Evolutionary conservation across 2,888 invertebrate genomes (phyloP).

Genomic region (Papilio elwesi): DNA sequence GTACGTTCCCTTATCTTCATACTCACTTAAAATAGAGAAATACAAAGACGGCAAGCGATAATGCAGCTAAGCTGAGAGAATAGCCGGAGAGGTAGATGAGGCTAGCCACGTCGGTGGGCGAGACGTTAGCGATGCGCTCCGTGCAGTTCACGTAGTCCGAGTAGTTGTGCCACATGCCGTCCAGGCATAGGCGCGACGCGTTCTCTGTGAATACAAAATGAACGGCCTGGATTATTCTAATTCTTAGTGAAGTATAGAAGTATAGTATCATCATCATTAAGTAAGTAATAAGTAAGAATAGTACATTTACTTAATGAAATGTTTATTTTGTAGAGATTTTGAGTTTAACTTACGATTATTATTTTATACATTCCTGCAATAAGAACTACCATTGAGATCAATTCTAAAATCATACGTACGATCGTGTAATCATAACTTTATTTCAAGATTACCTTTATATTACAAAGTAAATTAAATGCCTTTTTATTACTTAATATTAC

Average conservation of each 20-base stretch:
- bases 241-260: no score
- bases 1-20: not conserved
- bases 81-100: constrained; percentile 94
- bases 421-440: no score
- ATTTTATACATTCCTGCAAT: no score
- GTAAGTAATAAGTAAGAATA: not conserved
- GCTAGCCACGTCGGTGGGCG: constrained; percentile 88
- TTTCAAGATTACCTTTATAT: no score
- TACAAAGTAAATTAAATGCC: no score
- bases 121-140: constrained; percentile 80
- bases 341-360: no score
- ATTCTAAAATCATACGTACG: no score
- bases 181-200: constrained; percentile 91
- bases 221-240: not conserved
- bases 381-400: no score
- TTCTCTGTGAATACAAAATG: constrained; percentile 86
- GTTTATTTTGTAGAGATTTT: no score
- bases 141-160: constrained; percentile 91
- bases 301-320: no score
- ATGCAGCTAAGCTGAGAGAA: constrained; percentile 91
- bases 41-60: constrained; percentile 92
- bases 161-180: constrained; percentile 93
- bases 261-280: no score
- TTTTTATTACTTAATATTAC: no score
- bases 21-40: constrained; percentile 96